Evolutionary conservation across 2,888 invertebrate genomes (phyloP).

Genomic region (Temnothorax rugatulus): DNA sequence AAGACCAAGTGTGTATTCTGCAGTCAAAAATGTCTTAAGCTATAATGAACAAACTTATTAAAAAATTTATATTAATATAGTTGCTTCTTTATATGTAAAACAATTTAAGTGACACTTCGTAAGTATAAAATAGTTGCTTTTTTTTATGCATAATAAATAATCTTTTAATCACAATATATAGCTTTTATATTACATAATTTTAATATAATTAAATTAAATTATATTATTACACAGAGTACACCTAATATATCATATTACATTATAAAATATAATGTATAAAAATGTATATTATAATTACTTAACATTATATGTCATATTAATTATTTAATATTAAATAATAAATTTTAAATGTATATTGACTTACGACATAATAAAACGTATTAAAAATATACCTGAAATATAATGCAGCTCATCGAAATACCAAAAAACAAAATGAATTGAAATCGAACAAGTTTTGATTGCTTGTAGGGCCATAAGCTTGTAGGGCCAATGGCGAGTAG

Average conservation of each 20-base stretch:
- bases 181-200: background rate
- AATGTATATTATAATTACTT: background rate
- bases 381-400: too few relatives aligned
- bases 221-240: too few relatives aligned
- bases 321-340: background rate
- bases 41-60: background rate
- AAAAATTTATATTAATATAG: background rate
- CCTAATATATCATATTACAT: too few relatives aligned
- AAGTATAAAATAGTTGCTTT: background rate
- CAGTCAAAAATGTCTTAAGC: constrained; percentile 1
- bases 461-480: too few relatives aligned
- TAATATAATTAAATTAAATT: background rate
- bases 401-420: too few relatives aligned
- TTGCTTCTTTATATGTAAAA: background rate
- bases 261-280: background rate
- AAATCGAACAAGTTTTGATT: too few relatives aligned
- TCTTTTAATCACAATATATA: background rate
- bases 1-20: too few relatives aligned
- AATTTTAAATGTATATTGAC: background rate
- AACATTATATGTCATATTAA: background rate
- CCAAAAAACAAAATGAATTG: too few relatives aligned
- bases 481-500: too few relatives aligned
- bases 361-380: background rate
- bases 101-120: background rate
- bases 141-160: background rate